Conservation (phyloP, 1,140 invertebrate species). For the Drosophila virilis region DNA sequence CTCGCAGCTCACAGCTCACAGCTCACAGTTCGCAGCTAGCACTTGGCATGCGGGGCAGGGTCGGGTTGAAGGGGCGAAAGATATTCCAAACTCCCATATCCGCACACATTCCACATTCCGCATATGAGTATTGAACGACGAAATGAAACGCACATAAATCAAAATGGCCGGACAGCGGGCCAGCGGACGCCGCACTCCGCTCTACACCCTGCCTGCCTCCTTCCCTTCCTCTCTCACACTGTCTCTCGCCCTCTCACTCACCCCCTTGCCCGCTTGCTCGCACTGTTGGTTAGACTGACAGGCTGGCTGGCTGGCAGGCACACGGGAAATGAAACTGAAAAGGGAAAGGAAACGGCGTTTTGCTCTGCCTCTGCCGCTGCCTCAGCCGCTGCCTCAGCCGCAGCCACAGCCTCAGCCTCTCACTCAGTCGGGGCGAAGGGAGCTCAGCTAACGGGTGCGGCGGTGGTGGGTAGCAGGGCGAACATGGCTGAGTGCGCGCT, state of each 20-base stretch:
- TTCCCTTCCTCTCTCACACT: slow-evolving; percentile 30
- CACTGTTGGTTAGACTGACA: slow-evolving; percentile 73
- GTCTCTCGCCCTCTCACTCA: slow-evolving; percentile 18
- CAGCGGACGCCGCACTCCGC: slow-evolving; percentile 54
- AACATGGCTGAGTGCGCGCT: slow-evolving; percentile 80
- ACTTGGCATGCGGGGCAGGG: slow-evolving; percentile 20
- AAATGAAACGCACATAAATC: slow-evolving; percentile 84
- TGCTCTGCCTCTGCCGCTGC: slow-evolving; percentile 54
- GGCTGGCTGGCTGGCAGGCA: slow-evolving; percentile 51
- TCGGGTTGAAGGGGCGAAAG: slow-evolving; percentile 52
- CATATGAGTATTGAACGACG: slow-evolving; percentile 84
- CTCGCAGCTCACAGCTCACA: slow-evolving; percentile 7
- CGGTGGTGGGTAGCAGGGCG: slow-evolving; percentile 56
- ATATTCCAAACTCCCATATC: slow-evolving; percentile 84
- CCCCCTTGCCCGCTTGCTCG: slow-evolving; percentile 26
- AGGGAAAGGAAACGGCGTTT: slow-evolving; percentile 83
- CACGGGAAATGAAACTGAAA: slow-evolving; percentile 82
- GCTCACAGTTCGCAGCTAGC: slow-evolving; percentile 2
- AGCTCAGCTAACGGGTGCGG: slow-evolving; percentile 37
- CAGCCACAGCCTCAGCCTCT: slow-evolving; percentile 19
- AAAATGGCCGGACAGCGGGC: slow-evolving; percentile 84
- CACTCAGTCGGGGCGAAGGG: slow-evolving; percentile 3
- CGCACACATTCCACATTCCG: slow-evolving; percentile 77
- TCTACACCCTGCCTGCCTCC: slow-evolving; percentile 3
- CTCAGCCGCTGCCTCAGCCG: slow-evolving; percentile 9